A percentile compares a stretch with the other conserved stretches of the same genome.
phyloP scores from a whole-genome alignment of 2,113 vertebrate species.

The Microtus ochrogaster region DNA sequence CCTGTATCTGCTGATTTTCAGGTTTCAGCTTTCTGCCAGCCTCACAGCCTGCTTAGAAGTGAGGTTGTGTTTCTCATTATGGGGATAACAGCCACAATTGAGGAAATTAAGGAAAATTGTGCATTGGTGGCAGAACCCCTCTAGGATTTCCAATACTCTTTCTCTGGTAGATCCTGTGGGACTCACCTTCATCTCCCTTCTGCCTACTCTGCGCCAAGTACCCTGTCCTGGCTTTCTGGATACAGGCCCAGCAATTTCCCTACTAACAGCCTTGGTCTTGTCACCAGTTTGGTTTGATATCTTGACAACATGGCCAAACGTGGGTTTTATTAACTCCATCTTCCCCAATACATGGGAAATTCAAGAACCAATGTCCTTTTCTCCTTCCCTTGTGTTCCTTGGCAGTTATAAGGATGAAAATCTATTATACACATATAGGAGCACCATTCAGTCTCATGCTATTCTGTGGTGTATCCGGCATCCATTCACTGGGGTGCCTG shows the following conservation, averaged over 20 bases:
- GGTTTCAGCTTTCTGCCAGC: slow-evolving; percentile 88
- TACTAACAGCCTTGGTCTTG: slow-evolving; percentile 71
- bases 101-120: slow-evolving; percentile 84
- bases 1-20: slow-evolving; percentile 87
- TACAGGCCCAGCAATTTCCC: slow-evolving; percentile 72
- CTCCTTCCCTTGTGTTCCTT: accelerated
- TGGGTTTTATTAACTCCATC: slow-evolving; percentile 56
- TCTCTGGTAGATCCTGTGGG: slow-evolving; percentile 65
- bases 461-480: neutral
- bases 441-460: neutral
- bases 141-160: slow-evolving; percentile 76
- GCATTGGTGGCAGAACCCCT: slow-evolving; percentile 78
- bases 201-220: slow-evolving; percentile 20
- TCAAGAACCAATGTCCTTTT: neutral
- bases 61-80: slow-evolving; percentile 87
- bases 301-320: slow-evolving; percentile 64
- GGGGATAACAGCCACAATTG: slow-evolving; percentile 85
- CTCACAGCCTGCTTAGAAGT: slow-evolving; percentile 84
- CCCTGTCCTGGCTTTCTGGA: slow-evolving; percentile 79
- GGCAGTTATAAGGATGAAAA: neutral
- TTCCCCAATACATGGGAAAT: neutral
- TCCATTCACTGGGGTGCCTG: no score
- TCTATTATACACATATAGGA: neutral
- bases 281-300: slow-evolving; percentile 55
- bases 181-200: slow-evolving; percentile 50